Percentiles rank a stretch among this genome's conserved stretches.
Evolutionary conservation across 2,888 invertebrate species (phyloP).

Genomic region (Zhuqinia jingwanae): DNA sequence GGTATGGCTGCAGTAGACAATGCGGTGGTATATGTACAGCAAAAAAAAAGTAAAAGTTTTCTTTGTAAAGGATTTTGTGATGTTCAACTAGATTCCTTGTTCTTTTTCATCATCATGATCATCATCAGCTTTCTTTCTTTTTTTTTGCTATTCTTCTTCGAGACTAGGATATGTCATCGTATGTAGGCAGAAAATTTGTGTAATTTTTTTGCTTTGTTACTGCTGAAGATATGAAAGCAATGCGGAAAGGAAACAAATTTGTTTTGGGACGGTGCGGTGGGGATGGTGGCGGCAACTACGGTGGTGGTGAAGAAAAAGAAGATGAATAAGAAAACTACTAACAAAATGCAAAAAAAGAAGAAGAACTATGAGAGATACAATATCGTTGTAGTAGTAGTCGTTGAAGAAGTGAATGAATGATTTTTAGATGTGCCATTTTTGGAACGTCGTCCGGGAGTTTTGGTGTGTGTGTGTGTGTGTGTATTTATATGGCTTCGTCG

Average conservation of each 20-base stretch:
- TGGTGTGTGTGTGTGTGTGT: conserved; percentile 1
- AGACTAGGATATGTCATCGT: conserved; percentile 16
- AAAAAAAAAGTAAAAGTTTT: neutral
- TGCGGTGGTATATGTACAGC: neutral
- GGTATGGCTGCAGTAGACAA: conserved; percentile 26
- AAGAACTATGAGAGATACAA: neutral
- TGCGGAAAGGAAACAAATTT: conserved; percentile 56
- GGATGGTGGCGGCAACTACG: neutral
- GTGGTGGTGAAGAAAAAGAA: conserved; percentile 2
- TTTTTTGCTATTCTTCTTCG: too few relatives aligned
- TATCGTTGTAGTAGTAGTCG: neutral
- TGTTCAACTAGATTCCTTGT: conserved; percentile 1
- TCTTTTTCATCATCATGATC: conserved; percentile 14
- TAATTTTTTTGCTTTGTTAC: neutral
- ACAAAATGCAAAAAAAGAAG: neutral
- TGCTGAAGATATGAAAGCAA: conserved; percentile 21
- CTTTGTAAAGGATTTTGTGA: too few relatives aligned
- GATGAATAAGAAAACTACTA: conserved; percentile 1
- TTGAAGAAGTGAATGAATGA: conserved; percentile 20
- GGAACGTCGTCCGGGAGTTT: too few relatives aligned
- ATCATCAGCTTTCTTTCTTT: too few relatives aligned
- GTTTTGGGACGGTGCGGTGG: conserved; percentile 43
- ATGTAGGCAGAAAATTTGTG: conserved; percentile 5
- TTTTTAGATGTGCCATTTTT: conserved; percentile 34
- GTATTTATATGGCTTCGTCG: too few relatives aligned